These are phyloP conservation scores for Hydropsyche betteni DNA, from an alignment of 2,888 invertebrate species.

Conservation along the genomic window DNA sequence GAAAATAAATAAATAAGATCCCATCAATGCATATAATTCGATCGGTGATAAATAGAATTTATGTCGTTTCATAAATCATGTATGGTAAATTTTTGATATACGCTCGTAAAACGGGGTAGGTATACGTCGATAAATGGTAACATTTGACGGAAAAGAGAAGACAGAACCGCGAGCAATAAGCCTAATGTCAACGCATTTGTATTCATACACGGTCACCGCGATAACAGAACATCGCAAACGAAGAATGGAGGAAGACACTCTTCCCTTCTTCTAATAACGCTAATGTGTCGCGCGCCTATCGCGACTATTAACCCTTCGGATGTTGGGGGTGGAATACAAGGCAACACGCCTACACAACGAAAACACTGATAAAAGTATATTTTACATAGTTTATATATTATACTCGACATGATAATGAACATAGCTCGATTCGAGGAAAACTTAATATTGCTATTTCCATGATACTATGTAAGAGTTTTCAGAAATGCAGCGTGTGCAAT, in stretches of 20 bases:
- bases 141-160: slow-evolving; percentile 1
- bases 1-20: too few relatives aligned
- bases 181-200: slow-evolving; percentile 45
- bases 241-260: slow-evolving; percentile 13
- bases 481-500: slow-evolving; percentile 34
- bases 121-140: slow-evolving; percentile 2
- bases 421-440: neutral
- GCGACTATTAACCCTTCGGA: slow-evolving; percentile 16
- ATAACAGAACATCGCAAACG: slow-evolving; percentile 30
- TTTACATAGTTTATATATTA: too few relatives aligned
- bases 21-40: too few relatives aligned
- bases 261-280: slow-evolving; percentile 4
- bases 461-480: slow-evolving; percentile 16
- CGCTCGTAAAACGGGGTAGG: too few relatives aligned
- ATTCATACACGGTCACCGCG: slow-evolving; percentile 41
- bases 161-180: slow-evolving; percentile 38
- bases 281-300: slow-evolving; percentile 16
- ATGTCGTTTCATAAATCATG: too few relatives aligned
- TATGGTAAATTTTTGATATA: too few relatives aligned
- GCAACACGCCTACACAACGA: neutral
- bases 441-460: neutral
- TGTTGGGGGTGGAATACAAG: neutral
- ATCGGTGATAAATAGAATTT: too few relatives aligned
- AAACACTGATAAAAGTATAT: too few relatives aligned
- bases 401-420: neutral